These are phyloP conservation scores for Phataginus tricuspis DNA, from an alignment of 2,797 vertebrate species.

Conservation along the genomic window DNA sequence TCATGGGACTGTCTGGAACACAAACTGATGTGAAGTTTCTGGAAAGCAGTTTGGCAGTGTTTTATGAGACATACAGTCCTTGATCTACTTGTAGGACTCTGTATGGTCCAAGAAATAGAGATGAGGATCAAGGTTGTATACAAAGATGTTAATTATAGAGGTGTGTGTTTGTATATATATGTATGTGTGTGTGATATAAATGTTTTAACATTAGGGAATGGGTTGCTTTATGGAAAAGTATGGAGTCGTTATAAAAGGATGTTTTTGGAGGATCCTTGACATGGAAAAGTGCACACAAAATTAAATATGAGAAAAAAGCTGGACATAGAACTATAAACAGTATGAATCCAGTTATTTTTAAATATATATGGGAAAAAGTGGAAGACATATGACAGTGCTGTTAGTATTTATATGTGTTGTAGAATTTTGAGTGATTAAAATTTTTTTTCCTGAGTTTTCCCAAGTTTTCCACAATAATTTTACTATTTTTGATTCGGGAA, in stretches of 20 bases:
- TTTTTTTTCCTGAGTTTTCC: neutral
- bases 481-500: slow-evolving; percentile 10
- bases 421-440: slow-evolving; percentile 4
- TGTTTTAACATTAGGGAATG: slow-evolving; percentile 26
- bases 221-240: slow-evolving; percentile 39
- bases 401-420: neutral
- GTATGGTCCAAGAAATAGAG: neutral
- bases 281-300: slow-evolving; percentile 31
- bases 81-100: neutral
- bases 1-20: neutral
- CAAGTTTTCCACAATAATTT: neutral
- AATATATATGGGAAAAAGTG: slow-evolving; percentile 8
- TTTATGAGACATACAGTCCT: neutral
- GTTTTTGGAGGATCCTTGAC: slow-evolving; percentile 51
- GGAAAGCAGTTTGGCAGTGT: neutral
- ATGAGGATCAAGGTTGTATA: neutral
- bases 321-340: slow-evolving; percentile 13
- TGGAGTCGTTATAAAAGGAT: slow-evolving; percentile 18
- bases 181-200: neutral
- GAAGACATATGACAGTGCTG: neutral
- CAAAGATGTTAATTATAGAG: neutral
- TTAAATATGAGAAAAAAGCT: slow-evolving; percentile 35
- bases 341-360: slow-evolving; percentile 29
- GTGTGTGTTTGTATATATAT: neutral
- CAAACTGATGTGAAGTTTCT: neutral